Evolutionary conservation across 2,797 vertebrate genomes (phyloP).

Genomic region (Typhlichthys subterraneus): DNA sequence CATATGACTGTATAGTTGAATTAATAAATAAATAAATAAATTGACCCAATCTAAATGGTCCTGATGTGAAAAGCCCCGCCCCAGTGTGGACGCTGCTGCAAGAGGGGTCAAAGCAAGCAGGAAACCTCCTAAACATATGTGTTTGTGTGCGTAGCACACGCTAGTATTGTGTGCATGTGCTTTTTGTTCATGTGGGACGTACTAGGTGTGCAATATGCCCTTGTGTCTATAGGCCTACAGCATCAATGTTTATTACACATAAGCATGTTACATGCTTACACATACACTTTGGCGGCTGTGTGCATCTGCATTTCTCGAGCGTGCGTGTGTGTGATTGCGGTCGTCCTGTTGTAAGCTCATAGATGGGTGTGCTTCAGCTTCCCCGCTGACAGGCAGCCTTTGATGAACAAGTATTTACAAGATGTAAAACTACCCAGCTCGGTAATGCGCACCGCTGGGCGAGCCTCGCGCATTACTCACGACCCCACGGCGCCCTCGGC

Average conservation of each 20-base stretch:
- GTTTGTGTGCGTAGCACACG: neutral
- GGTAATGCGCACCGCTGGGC: constrained; percentile 51
- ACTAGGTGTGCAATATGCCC: neutral
- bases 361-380: constrained; percentile 55
- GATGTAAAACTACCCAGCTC: constrained; percentile 62
- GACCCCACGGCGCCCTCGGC: constrained; percentile 22
- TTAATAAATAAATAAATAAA: too few species aligned
- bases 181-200: constrained; percentile 13
- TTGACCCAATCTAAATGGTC: too few species aligned
- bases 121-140: constrained; percentile 15
- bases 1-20: too few species aligned
- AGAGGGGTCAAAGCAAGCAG: constrained; percentile 29
- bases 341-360: constrained; percentile 57
- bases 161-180: constrained; percentile 13
- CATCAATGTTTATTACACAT: constrained; percentile 1
- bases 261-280: constrained; percentile 15
- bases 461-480: constrained; percentile 23
- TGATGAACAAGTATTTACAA: constrained; percentile 73
- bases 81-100: constrained; percentile 5
- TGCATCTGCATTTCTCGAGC: neutral
- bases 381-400: constrained; percentile 67
- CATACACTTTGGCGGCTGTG: neutral
- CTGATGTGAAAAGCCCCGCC: too few species aligned
- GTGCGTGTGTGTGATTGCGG: constrained; percentile 7
- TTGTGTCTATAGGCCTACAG: neutral